Evolutionary conservation across 2,888 invertebrate species (phyloP).

Genomic region (Drosophila macrospina): DNA sequence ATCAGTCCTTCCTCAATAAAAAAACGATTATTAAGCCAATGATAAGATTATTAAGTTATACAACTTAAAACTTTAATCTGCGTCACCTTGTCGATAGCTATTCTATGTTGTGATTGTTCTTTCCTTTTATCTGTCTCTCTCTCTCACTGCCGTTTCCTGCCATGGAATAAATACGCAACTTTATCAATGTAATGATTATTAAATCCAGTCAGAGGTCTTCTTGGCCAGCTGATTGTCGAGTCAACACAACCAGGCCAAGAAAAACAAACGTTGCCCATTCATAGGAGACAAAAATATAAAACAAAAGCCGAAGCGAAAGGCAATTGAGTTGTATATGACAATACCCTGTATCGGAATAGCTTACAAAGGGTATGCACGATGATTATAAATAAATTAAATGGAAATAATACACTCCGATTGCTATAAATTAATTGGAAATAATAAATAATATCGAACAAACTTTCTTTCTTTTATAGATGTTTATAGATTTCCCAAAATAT

Average conservation of each 20-base stretch:
- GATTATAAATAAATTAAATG: neutral
- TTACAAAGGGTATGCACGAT: constrained; percentile 1
- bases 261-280: constrained; percentile 62
- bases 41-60: constrained; percentile 22
- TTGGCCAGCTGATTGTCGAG: constrained; percentile 46
- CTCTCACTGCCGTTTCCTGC: constrained; percentile 31
- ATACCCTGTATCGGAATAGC: constrained; percentile 21
- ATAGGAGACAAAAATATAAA: constrained; percentile 29
- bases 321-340: constrained; percentile 27
- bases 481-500: too few relatives aligned
- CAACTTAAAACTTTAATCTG: constrained; percentile 20
- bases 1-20: constrained; percentile 21
- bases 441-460: neutral
- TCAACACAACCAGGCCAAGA: constrained; percentile 46
- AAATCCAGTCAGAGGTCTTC: constrained; percentile 17
- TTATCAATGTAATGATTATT: constrained; percentile 21
- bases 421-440: neutral
- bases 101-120: constrained; percentile 10
- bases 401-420: neutral
- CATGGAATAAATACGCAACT: constrained; percentile 1
- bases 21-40: constrained; percentile 8
- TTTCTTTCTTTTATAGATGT: too few relatives aligned
- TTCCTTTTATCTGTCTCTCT: neutral
- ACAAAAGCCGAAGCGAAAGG: constrained; percentile 20
- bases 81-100: constrained; percentile 21